Evolutionary conservation across 2,888 invertebrate species (phyloP), one percentile per base, ranked within the genome.

Genomic region (Aphodius granarius): DNA sequence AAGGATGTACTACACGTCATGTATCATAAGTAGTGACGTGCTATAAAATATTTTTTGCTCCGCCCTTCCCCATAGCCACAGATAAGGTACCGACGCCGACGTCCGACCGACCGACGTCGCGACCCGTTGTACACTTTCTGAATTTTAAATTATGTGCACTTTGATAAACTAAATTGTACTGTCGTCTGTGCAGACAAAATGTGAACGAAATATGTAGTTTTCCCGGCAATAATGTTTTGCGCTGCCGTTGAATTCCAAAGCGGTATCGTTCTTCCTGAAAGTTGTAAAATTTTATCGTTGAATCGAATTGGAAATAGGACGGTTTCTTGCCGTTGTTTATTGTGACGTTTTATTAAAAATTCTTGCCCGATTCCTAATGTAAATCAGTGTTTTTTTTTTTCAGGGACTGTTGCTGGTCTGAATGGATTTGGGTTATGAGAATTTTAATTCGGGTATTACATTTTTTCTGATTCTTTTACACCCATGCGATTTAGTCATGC

Each of bases 81-180:
- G 74, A 74, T 74, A 74, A 74, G 70, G 74, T 74, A 20, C 16
- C 66, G 68, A 74, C 63, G 62, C 70, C 66, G 15, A 62, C 18
- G 19, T 6, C 63, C 20, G 62, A 20, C 16, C 66, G 68, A n/a
- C n/a, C n/a, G n/a, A 74, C 63, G 62, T 74, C 66, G 15, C 72
- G 21, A 68, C 9, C 63, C 20, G 62, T 43, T 18, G 18, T 16
- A 20, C 72, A 9, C 63, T 72, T 62, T 43, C 43, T 62, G 75
- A 75, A 75, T 75, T 75, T 75, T 75, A 72, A 72, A 75, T 75
- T 72, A 75, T 72, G 66, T 43, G 43, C 71, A 75, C 71, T 19
- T 70, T 73, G 76, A 76, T 76, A 76, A 76, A 76, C 73, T 66
- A 71, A 74, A 76, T 76, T 76, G 74, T 23, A n/a, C 76, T 74